Base-by-base conservation (phyloP, 2,797 vertebrate genomes). In the Sylvia borin region DNA sequence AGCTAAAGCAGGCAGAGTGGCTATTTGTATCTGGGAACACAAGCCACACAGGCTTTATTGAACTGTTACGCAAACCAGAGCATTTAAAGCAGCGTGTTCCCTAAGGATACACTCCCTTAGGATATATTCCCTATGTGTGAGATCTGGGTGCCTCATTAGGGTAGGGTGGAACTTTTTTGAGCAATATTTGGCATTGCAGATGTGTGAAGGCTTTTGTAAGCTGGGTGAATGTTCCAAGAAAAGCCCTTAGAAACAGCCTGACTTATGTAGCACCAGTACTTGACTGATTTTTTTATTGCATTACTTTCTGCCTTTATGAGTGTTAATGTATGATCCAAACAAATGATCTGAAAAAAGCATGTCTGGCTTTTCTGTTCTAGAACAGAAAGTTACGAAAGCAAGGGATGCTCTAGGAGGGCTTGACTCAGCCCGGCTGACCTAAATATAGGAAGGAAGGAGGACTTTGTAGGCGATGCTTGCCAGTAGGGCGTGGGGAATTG, bases 401-500 rank as follows among this genome's bases (percentile, higher is more conserved):
- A 38, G 47, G 67, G 91, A 47, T 91, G 81, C 57, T 85, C 31
- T 19, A 29, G 57, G 60, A 86, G 55, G 48, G 32, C 78, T 80
- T 92, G 92, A 86, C 67, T 90, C 73, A 90, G 66, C 40, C 43
- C 0, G 1, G 34, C 14, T 89, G 57, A 43, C 68, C 68, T 95
- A 73, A 87, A 71, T 85, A 77, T 71, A 77, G 66, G 87, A 85
- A 61, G 66, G 58, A 70, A 65, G 45, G 72, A 90, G 81, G 81
- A 22, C 64, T 80, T 32, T 53, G 58, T 60, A 76, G 74, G 53
- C 70, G 47, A 10, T 27, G 60, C 60, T 93, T 95, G 51, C 78
- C 57, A 71, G 50, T 36, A 68, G 57, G 61, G 47, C 0, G 5
- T 64, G 54, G 48, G 57, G 57, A 85, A 50, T 36, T 58, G 47